Evolutionary conservation across 2,888 invertebrate genomes (phyloP).

Genomic region (Oxystoma pomonae): DNA sequence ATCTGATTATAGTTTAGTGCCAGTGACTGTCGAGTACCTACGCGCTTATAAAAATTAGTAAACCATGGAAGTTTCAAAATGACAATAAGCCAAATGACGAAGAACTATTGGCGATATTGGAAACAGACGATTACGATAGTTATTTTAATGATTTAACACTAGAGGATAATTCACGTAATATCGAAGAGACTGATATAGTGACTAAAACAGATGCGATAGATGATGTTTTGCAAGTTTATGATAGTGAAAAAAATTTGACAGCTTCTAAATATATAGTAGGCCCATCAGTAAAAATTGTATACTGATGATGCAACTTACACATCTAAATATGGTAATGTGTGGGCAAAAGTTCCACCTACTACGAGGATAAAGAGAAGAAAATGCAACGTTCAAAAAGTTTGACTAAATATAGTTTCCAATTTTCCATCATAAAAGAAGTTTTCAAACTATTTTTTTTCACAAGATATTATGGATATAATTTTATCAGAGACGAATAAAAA

Average conservation of each 20-base stretch:
- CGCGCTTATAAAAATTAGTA: neutral
- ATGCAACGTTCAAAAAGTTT: constrained; percentile 13
- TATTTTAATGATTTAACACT: constrained; percentile 16
- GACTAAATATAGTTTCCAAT: constrained; percentile 4
- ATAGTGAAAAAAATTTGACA: constrained; percentile 17
- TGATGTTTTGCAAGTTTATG: constrained; percentile 17
- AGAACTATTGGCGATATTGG: constrained; percentile 4
- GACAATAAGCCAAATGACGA: neutral
- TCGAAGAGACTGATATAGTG: constrained; percentile 4
- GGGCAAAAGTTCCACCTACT: constrained; percentile 14
- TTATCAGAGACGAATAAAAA: neutral
- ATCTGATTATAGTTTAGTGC: neutral
- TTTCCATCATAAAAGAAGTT: neutral
- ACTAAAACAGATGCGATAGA: constrained; percentile 4
- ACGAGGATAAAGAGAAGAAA: constrained; percentile 16
- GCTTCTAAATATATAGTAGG: constrained; percentile 13
- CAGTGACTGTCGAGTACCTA: neutral
- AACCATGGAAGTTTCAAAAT: neutral
- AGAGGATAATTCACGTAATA: constrained; percentile 16
- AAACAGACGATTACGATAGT: constrained; percentile 13
- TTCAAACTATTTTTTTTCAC: neutral
- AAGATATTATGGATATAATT: constrained; percentile 1
- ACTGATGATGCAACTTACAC: constrained; percentile 16
- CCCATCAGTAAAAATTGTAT: constrained; percentile 11
- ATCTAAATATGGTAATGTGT: constrained; percentile 16